phyloP scores from a whole-genome alignment of 2,797 vertebrate genomes.

The Falco berigora region DNA sequence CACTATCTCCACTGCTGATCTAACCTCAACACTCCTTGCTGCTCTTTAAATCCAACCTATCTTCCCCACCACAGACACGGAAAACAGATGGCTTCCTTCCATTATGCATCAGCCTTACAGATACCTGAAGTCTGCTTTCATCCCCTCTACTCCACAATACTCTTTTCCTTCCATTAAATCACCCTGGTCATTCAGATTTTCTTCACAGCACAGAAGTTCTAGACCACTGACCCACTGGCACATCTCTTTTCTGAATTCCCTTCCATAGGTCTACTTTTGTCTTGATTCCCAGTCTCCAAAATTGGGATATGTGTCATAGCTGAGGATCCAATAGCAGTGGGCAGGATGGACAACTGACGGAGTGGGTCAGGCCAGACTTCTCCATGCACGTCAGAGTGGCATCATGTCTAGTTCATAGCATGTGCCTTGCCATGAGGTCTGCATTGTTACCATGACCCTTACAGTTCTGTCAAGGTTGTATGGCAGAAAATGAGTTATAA shows the following conservation, averaged over 20 bases:
- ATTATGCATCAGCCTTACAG: neutral
- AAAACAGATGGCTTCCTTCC: neutral
- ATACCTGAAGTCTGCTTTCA: neutral
- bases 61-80: neutral
- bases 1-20: neutral
- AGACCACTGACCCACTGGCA: neutral
- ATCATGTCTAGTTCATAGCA: neutral
- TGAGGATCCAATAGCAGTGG: neutral
- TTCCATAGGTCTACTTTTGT: neutral
- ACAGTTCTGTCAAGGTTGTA: neutral
- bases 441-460: neutral
- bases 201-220: neutral
- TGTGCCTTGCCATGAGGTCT: neutral
- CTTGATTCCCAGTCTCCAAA: neutral
- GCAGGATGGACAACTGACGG: neutral
- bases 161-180: neutral
- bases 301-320: neutral
- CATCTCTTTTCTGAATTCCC: neutral
- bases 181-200: neutral
- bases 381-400: neutral
- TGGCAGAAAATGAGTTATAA: neutral
- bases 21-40: neutral
- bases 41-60: neutral
- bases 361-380: neutral
- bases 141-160: neutral